A percentile compares a stretch with the other conserved stretches of the same genome.
Conservation (phyloP, 2,113 vertebrate genomes). For the Recurvirostra avosetta region DNA sequence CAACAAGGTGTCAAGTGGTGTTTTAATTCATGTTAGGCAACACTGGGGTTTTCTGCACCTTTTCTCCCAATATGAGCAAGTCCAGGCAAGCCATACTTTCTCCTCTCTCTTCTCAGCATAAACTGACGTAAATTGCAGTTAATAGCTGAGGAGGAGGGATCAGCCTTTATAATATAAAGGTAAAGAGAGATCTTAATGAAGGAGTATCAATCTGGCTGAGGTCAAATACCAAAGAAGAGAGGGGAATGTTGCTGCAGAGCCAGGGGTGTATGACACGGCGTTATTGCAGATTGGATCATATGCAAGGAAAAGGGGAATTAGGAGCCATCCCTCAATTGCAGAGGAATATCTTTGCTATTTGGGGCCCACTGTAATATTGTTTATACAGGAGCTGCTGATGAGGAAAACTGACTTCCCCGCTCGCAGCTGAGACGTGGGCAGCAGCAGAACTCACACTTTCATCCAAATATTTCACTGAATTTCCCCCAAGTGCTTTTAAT, state of each 20-base stretch:
- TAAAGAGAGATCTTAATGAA: background rate
- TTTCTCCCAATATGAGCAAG: background rate
- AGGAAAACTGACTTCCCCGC: background rate
- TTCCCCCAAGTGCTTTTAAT: background rate
- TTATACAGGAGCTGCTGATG: background rate
- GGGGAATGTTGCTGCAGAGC: fast-evolving
- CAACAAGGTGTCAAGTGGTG: background rate
- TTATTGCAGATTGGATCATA: too few relatives aligned
- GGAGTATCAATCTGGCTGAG: background rate
- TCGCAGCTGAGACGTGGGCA: background rate
- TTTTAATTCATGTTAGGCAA: background rate
- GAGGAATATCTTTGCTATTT: background rate
- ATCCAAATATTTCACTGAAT: background rate
- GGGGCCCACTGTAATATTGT: fast-evolving
- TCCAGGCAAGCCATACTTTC: background rate
- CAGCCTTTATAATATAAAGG: background rate
- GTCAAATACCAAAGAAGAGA: background rate
- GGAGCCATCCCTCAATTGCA: background rate
- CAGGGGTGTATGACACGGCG: fast-evolving
- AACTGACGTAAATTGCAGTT: background rate
- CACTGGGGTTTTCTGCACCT: background rate
- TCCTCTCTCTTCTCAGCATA: background rate
- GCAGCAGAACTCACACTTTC: background rate
- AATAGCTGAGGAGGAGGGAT: background rate
- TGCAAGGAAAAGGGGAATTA: background rate